These are phyloP conservation scores for Lysiphlebus fabarum DNA, from an alignment of 1,140 invertebrate species.

Conservation along the genomic window DNA sequence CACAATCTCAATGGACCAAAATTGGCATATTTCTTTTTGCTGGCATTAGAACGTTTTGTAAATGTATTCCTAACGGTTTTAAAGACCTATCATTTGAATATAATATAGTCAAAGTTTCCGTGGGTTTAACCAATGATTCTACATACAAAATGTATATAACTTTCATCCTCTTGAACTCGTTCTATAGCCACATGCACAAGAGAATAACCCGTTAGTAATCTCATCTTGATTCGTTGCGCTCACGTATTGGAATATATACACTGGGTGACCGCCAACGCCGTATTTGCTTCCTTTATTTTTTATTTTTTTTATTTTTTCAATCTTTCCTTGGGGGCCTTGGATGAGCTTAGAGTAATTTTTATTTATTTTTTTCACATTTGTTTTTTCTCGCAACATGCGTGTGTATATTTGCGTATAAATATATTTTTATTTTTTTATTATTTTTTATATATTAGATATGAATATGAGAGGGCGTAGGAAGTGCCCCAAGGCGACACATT, in stretches of 20 bases:
- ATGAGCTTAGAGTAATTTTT: no score
- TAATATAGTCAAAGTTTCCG: background rate
- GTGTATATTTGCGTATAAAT: no score
- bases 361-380: no score
- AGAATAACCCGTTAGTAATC: slow-evolving; percentile 27
- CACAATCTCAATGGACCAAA: slow-evolving; percentile 5
- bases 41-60: slow-evolving; percentile 7
- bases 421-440: background rate
- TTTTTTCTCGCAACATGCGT: no score
- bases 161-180: slow-evolving; percentile 25
- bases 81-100: no score
- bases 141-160: slow-evolving; percentile 14
- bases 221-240: slow-evolving; percentile 26
- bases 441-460: slow-evolving; percentile 9
- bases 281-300: slow-evolving; percentile 24
- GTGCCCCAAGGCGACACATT: background rate
- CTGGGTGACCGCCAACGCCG: slow-evolving; percentile 8
- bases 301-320: background rate
- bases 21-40: slow-evolving; percentile 10
- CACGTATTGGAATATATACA: slow-evolving; percentile 16
- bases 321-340: no score
- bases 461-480: slow-evolving; percentile 16
- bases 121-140: slow-evolving; percentile 8
- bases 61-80: slow-evolving; percentile 21
- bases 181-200: background rate